These are phyloP conservation scores for Oophaga sylvatica DNA, from an alignment of 2,797 vertebrate species.

Conservation along the genomic window DNA sequence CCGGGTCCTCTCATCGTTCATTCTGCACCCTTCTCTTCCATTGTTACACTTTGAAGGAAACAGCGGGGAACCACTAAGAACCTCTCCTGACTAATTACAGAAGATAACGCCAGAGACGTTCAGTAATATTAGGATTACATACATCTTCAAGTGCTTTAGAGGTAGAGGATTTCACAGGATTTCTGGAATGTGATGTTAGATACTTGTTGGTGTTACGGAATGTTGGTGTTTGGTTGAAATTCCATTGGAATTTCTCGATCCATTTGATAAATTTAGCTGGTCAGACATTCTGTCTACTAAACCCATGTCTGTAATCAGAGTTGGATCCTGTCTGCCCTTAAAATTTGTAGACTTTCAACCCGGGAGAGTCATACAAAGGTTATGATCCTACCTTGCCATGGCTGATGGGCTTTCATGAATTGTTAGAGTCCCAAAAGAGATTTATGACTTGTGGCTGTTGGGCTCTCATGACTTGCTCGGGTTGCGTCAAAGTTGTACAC, in stretches of 20 bases:
- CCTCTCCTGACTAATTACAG: slow-evolving; percentile 9
- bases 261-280: background rate
- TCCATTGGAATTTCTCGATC: background rate
- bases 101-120: background rate
- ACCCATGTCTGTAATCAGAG: too few species aligned
- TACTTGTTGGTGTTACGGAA: background rate
- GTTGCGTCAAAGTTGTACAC: too few species aligned
- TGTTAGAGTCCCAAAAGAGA: too few species aligned
- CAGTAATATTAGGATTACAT: background rate
- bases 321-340: too few species aligned
- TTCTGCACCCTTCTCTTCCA: background rate
- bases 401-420: too few species aligned
- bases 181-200: background rate
- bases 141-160: background rate
- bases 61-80: slow-evolving; percentile 16
- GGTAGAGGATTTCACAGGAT: background rate
- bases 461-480: too few species aligned
- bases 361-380: too few species aligned
- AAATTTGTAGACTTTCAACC: too few species aligned
- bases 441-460: too few species aligned
- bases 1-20: background rate
- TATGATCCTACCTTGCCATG: too few species aligned
- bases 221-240: background rate
- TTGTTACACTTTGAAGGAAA: background rate
- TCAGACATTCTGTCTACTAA: background rate